Percentiles rank a stretch among this genome's conserved stretches.
These are phyloP conservation scores for Dinomys branickii DNA, from an alignment of 2,113 vertebrate species.

Conservation along the genomic window DNA sequence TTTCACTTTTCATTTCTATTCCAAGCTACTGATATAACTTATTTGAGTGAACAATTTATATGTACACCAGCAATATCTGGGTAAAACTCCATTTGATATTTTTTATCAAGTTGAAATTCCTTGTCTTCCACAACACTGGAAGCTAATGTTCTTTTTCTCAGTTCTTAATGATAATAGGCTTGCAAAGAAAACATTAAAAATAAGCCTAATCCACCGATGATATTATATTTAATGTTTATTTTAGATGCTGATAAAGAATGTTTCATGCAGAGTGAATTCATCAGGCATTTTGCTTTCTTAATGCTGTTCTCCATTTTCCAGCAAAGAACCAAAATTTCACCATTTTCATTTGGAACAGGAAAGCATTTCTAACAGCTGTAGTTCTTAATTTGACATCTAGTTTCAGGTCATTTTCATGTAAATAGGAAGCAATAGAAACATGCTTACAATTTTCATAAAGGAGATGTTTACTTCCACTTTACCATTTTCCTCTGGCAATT, in stretches of 20 bases:
- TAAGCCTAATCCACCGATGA: conserved; percentile 71
- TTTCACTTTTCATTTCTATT: conserved; percentile 59
- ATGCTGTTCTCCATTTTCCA: conserved; percentile 76
- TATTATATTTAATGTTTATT: conserved; percentile 79
- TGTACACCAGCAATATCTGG: conserved; percentile 49
- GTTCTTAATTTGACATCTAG: conserved; percentile 76
- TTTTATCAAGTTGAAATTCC: conserved; percentile 62
- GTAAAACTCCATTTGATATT: conserved; percentile 56
- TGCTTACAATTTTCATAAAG: conserved; percentile 56
- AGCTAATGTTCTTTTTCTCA: conserved; percentile 1
- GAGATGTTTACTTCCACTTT: conserved; percentile 60
- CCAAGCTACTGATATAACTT: background rate
- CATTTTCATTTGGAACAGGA: conserved; percentile 62
- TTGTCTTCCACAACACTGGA: background rate
- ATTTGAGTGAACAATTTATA: conserved; percentile 72
- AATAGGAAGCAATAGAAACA: conserved; percentile 69
- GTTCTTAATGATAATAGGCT: conserved; percentile 69
- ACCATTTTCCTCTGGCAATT: conserved; percentile 70
- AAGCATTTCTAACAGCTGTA: conserved; percentile 54
- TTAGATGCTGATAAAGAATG: conserved; percentile 77
- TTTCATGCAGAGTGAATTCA: conserved; percentile 81
- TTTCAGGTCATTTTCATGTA: conserved; percentile 76
- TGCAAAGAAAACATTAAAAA: conserved; percentile 75
- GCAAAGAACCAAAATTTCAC: conserved; percentile 71
- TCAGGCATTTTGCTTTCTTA: conserved; percentile 76